These are phyloP conservation scores for Sarcophaga carnaria DNA, from an alignment of 2,888 invertebrate species.

Conservation along the genomic window DNA sequence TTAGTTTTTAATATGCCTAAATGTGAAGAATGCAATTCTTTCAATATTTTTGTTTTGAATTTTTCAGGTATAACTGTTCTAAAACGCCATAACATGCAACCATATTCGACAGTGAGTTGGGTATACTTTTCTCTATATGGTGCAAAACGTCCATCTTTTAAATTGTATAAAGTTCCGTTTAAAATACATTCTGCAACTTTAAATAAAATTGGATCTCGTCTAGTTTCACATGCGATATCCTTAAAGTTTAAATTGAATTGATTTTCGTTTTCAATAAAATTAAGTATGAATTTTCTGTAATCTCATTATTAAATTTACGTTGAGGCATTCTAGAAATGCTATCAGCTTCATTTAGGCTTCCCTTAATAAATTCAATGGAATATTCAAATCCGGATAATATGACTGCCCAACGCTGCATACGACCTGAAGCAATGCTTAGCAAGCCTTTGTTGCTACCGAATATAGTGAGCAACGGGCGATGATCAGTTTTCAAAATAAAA, in stretches of 20 bases:
- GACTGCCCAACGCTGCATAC: constrained; percentile 41
- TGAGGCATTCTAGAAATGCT: constrained; percentile 42
- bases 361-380: constrained; percentile 61
- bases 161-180: constrained; percentile 26
- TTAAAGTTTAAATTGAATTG: constrained; percentile 43
- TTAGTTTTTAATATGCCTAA: too few relatives aligned
- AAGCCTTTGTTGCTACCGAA: constrained; percentile 63
- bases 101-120: too few relatives aligned
- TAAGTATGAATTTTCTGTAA: constrained; percentile 44
- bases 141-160: constrained; percentile 41
- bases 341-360: constrained; percentile 59
- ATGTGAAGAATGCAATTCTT: too few relatives aligned
- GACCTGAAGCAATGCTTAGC: constrained; percentile 54
- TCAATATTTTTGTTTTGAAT: too few relatives aligned
- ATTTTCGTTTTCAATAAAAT: constrained; percentile 55
- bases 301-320: constrained; percentile 19
- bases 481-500: constrained; percentile 63
- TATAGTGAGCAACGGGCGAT: constrained; percentile 61
- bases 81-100: too few relatives aligned
- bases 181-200: constrained; percentile 27
- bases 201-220: constrained; percentile 44
- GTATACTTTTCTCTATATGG: neutral
- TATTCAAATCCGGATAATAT: constrained; percentile 64
- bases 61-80: too few relatives aligned
- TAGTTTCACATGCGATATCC: constrained; percentile 54